Evolutionary conservation across 2,888 invertebrate genomes (phyloP).

Genomic region (Ypsolopha sequella): DNA sequence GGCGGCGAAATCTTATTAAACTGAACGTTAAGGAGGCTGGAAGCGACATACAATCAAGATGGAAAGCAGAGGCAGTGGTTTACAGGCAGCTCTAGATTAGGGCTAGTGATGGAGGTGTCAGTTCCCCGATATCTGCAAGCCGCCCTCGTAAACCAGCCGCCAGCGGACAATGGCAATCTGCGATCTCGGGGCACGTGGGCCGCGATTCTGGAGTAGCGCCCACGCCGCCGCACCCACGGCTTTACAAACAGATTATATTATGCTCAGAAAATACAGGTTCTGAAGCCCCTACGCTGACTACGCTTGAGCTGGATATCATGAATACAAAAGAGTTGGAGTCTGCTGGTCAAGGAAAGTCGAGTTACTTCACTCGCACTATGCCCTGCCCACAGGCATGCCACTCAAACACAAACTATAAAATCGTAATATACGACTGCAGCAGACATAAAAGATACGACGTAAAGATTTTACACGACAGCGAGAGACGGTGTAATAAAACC

Average conservation of each 20-base stretch:
- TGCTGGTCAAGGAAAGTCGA: background rate
- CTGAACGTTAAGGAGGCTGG: too few species aligned
- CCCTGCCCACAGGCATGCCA: slow-evolving; percentile 22
- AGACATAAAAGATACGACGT: slow-evolving; percentile 51
- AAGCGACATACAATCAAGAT: background rate
- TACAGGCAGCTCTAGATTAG: slow-evolving; percentile 19
- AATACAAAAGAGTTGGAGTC: too few species aligned
- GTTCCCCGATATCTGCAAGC: slow-evolving; percentile 38
- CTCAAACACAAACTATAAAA: slow-evolving; percentile 40
- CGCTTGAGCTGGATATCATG: too few species aligned
- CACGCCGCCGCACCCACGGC: slow-evolving; percentile 28
- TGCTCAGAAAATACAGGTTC: background rate
- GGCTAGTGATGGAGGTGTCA: slow-evolving; percentile 45
- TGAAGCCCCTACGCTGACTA: too few species aligned
- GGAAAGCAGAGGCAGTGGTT: background rate
- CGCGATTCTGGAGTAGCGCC: slow-evolving; percentile 48
- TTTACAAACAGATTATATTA: background rate
- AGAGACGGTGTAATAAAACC: slow-evolving; percentile 43
- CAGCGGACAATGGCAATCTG: slow-evolving; percentile 54
- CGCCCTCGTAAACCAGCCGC: slow-evolving; percentile 53
- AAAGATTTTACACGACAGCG: slow-evolving; percentile 44
- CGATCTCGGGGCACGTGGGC: slow-evolving; percentile 55
- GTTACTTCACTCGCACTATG: background rate
- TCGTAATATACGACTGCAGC: slow-evolving; percentile 44
- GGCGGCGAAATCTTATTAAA: too few species aligned